These are phyloP conservation scores for Dendrocincla fuliginosa DNA, from an alignment of 2,797 vertebrate species.

Conservation along the genomic window DNA sequence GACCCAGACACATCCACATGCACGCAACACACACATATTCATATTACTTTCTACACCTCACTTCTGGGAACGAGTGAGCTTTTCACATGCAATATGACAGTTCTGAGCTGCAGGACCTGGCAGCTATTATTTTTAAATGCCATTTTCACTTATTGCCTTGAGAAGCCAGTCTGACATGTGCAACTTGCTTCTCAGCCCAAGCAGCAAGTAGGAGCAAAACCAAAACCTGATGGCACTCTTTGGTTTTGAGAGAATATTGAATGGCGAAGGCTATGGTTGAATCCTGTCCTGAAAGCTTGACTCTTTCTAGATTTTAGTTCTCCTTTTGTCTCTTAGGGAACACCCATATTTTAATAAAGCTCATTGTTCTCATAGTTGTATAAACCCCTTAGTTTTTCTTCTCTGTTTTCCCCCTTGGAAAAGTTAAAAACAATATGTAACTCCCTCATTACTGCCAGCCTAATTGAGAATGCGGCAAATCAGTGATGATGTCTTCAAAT, in stretches of 20 bases:
- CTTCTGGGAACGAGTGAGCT: conserved; percentile 35
- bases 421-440: background rate
- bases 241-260: background rate
- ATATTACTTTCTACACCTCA: conserved; percentile 4
- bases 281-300: background rate
- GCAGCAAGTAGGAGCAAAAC: background rate
- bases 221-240: background rate
- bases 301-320: background rate
- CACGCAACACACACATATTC: background rate
- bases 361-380: background rate
- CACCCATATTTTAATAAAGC: background rate
- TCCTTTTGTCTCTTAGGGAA: background rate
- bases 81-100: background rate
- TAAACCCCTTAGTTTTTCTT: background rate
- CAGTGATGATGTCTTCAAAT: background rate
- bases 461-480: background rate
- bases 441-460: background rate
- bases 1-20: conserved; percentile 12
- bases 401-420: background rate
- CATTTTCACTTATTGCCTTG: conserved; percentile 17
- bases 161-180: background rate
- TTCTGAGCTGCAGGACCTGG: conserved; percentile 7
- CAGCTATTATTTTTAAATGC: conserved; percentile 39
- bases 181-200: background rate
- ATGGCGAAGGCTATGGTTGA: background rate